These are phyloP conservation scores for Silvanus unidentatus DNA, from an alignment of 2,888 invertebrate genomes.

Conservation along the genomic window DNA sequence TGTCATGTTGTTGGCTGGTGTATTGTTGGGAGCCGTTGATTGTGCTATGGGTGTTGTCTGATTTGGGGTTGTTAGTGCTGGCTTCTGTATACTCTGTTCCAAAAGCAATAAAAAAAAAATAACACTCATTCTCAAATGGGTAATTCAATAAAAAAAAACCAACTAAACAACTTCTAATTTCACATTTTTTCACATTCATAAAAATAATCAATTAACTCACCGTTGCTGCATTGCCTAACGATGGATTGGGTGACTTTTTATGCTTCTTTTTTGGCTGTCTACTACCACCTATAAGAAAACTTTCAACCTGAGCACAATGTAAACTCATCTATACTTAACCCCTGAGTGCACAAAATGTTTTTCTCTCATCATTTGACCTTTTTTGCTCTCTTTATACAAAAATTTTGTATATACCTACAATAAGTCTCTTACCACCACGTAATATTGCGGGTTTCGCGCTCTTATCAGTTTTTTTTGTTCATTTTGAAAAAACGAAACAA, in stretches of 20 bases:
- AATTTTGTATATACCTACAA: too few relatives aligned
- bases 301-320: too few relatives aligned
- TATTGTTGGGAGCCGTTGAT: constrained; percentile 9
- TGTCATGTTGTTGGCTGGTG: constrained; percentile 22
- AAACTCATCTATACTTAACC: background rate
- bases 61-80: constrained; percentile 11
- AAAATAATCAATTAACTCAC: constrained; percentile 25
- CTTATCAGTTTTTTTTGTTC: too few relatives aligned
- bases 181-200: too few relatives aligned
- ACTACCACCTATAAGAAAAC: constrained; percentile 40
- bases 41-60: constrained; percentile 24
- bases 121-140: background rate
- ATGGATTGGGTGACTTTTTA: constrained; percentile 48
- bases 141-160: too few relatives aligned
- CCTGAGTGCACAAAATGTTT: background rate
- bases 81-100: constrained; percentile 30
- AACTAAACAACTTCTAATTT: too few relatives aligned
- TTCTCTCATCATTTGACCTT: constrained; percentile 3
- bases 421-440: too few relatives aligned
- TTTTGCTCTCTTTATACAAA: too few relatives aligned
- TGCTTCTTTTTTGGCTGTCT: constrained; percentile 53
- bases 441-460: too few relatives aligned
- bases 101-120: constrained; percentile 3
- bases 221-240: constrained; percentile 30
- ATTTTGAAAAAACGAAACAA: too few relatives aligned